A percentile compares a stretch with the other conserved stretches of the same genome.
These are phyloP conservation scores for Aegotheles bennettii DNA, from an alignment of 2,113 vertebrate genomes.

Conservation along the genomic window DNA sequence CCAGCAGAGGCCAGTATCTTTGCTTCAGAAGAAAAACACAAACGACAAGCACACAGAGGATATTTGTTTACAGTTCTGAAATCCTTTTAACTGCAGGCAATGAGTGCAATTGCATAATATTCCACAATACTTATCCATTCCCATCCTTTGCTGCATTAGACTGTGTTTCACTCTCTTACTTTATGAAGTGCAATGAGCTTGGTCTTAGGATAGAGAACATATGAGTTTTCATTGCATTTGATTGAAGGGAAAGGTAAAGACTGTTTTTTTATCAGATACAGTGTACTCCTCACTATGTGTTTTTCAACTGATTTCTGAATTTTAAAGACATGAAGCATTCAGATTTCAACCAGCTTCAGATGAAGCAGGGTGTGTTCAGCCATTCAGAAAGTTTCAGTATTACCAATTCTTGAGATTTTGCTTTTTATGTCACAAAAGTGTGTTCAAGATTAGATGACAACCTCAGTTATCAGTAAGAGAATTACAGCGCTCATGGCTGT, in stretches of 20 bases:
- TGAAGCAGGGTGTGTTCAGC: neutral
- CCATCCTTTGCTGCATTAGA: neutral
- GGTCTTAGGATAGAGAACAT: neutral
- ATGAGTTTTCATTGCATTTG: neutral
- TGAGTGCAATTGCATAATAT: neutral
- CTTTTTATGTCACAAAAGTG: neutral
- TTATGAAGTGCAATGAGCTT: neutral
- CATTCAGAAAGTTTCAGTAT: neutral
- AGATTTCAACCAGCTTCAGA: neutral
- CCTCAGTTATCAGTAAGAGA: neutral
- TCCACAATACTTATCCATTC: neutral
- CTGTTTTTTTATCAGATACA: neutral
- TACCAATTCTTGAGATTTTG: neutral
- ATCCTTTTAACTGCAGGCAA: neutral
- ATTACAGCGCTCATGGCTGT: neutral
- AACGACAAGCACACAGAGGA: neutral
- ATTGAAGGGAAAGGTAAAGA: neutral
- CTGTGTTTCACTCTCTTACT: neutral
- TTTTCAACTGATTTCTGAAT: neutral
- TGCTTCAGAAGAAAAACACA: neutral
- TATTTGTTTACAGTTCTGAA: neutral
- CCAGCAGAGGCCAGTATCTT: constrained; percentile 25
- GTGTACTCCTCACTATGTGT: neutral
- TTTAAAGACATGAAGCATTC: neutral
- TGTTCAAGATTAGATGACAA: neutral